Percentiles rank a stretch among this genome's conserved stretches.
These are phyloP conservation scores for Leptinotarsa rubiginosa DNA, from an alignment of 2,888 invertebrate genomes.

Conservation along the genomic window DNA sequence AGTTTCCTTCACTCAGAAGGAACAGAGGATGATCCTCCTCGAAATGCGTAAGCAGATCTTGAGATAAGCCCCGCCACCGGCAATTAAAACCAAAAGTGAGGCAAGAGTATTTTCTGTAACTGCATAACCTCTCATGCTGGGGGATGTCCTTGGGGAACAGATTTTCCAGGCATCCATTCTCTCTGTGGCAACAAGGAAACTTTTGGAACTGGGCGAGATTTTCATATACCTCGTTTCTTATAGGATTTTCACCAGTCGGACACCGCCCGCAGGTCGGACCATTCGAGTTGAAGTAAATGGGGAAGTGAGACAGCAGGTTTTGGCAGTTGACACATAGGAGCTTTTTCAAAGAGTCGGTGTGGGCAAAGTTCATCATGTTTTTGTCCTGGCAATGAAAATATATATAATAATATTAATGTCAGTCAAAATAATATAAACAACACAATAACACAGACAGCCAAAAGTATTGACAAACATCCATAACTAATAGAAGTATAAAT, in stretches of 20 bases:
- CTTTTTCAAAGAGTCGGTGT: slow-evolving; percentile 41
- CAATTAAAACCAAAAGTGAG: slow-evolving; percentile 48
- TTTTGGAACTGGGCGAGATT: slow-evolving; percentile 49
- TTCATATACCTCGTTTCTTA: slow-evolving; percentile 56
- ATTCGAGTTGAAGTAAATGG: slow-evolving; percentile 49
- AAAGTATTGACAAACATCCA: no score
- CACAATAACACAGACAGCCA: no score
- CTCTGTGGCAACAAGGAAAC: slow-evolving; percentile 57
- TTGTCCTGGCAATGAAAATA: no score
- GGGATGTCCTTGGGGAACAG: slow-evolving; percentile 48
- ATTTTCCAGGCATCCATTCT: slow-evolving; percentile 55
- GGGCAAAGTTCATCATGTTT: slow-evolving; percentile 32
- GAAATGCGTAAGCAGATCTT: slow-evolving; percentile 56
- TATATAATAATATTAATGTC: no score
- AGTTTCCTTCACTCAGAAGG: slow-evolving; percentile 52
- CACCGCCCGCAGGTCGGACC: slow-evolving; percentile 58
- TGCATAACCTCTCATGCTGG: slow-evolving; percentile 56
- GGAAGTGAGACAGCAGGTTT: slow-evolving; percentile 56
- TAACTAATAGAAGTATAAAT: no score
- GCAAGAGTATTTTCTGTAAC: slow-evolving; percentile 54
- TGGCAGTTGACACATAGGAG: slow-evolving; percentile 54
- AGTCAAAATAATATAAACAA: no score
- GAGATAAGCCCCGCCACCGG: slow-evolving; percentile 54
- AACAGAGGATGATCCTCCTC: slow-evolving; percentile 54
- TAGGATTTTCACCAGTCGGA: slow-evolving; percentile 46